Evolutionary conservation across 1,140 invertebrate species (phyloP), one percentile per base, ranked within the genome.

Genomic region (Ylistrum balloti): DNA sequence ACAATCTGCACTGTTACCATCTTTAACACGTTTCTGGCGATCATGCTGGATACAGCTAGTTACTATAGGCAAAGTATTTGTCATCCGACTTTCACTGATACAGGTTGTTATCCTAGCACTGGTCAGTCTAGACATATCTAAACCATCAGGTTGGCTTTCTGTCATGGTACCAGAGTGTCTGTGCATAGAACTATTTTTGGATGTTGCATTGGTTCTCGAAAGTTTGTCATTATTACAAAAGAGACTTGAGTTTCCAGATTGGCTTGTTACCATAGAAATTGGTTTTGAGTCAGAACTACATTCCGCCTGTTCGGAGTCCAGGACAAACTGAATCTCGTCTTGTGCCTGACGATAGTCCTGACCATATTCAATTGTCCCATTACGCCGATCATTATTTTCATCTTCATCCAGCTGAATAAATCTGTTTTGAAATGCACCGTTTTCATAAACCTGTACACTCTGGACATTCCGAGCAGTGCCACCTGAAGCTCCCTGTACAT

Each of bases 261-360:
- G 56, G 11, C 56, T 17, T n/a, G 9, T 74, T 28, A 74, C n/a
- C n/a, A 74, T 28, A 5, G 56, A n/a, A n/a, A 28, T 74, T 3
- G 22, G 22, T 11, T 74, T 22, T 74, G 3, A 15, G 17, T 17
- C 56, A 74, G 56, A 28, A 74, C 56, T 74, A 0, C 22, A 28
- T 45, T 33, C 33, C 33, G 33, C 45, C 38, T 20, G 86, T 33
- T 33, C 86, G 33, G 28, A 86, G 33, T 38, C 86, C 34, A 33
- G 20, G 32, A 86, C 86, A 86, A 86, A 86, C 34, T 32, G 41
- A 48, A 89, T 89, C 32, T 87, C 33, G 10, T 87, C 87, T 56
- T 93, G 93, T 0, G 94, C 94, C n/a, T 93, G 87, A 32, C 93
- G 86, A 89, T 95, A 94, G 28, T 93, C 92, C 34, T 91, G 92